These are phyloP conservation scores for Watsonalla cultraria DNA, from an alignment of 2,888 invertebrate genomes.

Conservation along the genomic window DNA sequence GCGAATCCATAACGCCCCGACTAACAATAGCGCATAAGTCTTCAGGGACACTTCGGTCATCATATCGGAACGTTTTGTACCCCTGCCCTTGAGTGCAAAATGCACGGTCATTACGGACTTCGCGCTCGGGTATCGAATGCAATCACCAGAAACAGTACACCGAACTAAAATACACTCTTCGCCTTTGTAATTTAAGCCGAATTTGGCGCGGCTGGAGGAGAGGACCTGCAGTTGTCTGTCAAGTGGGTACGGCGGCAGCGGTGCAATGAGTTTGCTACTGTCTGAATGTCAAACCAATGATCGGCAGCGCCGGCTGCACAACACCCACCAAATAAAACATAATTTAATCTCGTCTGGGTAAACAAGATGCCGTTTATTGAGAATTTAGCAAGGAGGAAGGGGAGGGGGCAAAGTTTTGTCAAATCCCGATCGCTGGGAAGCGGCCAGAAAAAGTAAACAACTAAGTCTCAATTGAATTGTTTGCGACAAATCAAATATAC, in stretches of 20 bases:
- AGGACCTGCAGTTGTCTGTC: conserved; percentile 35
- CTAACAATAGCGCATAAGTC: conserved; percentile 39
- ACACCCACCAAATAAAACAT: conserved; percentile 41
- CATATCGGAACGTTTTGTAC: conserved; percentile 58
- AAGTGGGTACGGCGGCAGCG: conserved; percentile 34
- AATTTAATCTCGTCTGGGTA: conserved; percentile 74
- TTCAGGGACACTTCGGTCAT: conserved; percentile 49
- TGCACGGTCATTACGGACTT: conserved; percentile 60
- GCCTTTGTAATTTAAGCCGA: conserved; percentile 19
- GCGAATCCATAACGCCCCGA: conserved; percentile 35
- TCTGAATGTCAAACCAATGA: conserved; percentile 79
- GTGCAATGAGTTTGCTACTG: conserved; percentile 72
- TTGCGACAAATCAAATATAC: conserved; percentile 13
- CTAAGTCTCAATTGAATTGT: conserved; percentile 20
- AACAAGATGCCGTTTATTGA: conserved; percentile 60
- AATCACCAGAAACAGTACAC: conserved; percentile 27
- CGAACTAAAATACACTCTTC: conserved; percentile 26
- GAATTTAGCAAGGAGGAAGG: conserved; percentile 19
- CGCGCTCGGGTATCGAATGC: conserved; percentile 53
- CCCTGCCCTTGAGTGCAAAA: conserved; percentile 70
- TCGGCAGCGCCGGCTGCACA: conserved; percentile 62
- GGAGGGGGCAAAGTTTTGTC: conserved; percentile 23
- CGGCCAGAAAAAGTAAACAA: conserved; percentile 22
- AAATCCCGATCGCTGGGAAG: conserved; percentile 24
- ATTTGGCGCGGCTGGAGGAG: conserved; percentile 22